Evolutionary conservation across 2,888 invertebrate genomes (phyloP).

Genomic region (Incurvaria masculella): DNA sequence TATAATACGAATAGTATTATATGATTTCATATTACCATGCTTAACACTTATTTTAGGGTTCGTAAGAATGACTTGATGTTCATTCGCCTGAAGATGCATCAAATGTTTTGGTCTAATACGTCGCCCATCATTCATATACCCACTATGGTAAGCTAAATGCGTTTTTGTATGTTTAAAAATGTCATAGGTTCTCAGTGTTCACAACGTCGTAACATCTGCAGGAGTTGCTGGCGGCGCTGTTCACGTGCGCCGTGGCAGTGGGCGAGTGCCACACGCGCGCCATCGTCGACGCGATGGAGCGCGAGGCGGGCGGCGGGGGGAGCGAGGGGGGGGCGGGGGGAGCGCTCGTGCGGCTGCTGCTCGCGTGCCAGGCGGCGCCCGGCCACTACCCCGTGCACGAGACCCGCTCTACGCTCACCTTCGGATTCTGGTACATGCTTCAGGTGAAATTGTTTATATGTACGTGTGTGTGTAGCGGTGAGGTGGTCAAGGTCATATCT

Average conservation of each 20-base stretch:
- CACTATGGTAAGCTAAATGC: too few relatives aligned
- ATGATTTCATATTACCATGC: too few relatives aligned
- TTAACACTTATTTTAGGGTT: too few relatives aligned
- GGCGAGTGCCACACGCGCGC: conserved; percentile 67
- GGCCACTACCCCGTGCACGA: conserved; percentile 89
- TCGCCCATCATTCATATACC: too few relatives aligned
- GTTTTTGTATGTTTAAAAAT: too few relatives aligned
- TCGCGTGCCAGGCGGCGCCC: conserved; percentile 73
- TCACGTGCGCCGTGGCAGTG: conserved; percentile 65
- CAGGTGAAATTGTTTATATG: conserved; percentile 58
- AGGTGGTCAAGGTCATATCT: too few relatives aligned
- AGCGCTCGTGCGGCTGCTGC: conserved; percentile 66
- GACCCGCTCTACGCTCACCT: conserved; percentile 77
- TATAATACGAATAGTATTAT: too few relatives aligned
- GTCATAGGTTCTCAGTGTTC: too few relatives aligned
- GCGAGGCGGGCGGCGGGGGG: conserved; percentile 11
- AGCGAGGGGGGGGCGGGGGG: conserved; percentile 19
- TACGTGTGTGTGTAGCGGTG: background rate
- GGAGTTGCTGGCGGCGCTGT: conserved; percentile 68
- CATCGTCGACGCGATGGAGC: conserved; percentile 32
- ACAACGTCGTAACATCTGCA: too few relatives aligned
- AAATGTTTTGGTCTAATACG: too few relatives aligned
- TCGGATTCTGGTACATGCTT: conserved; percentile 90
- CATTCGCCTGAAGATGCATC: too few relatives aligned
- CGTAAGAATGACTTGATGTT: too few relatives aligned